A percentile compares a stretch with the other conserved stretches of the same genome.
Conservation (phyloP, 2,797 vertebrate genomes). For the Phrynocephalus forsythii region DNA sequence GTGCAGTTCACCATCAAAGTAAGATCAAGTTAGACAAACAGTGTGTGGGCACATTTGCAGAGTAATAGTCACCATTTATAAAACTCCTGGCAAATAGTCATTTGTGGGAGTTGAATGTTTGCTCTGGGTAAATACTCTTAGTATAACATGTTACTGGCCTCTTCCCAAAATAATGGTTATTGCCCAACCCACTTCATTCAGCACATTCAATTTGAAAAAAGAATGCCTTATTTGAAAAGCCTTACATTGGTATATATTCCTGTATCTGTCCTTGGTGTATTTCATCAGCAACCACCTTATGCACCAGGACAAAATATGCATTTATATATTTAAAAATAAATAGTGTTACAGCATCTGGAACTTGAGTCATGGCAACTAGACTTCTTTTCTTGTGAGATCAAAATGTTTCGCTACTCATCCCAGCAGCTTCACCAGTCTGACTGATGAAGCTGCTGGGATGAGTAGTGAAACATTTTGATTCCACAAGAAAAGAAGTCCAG, state of each 20-base stretch:
- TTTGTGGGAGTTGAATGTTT: conserved; percentile 52
- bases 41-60: conserved; percentile 63
- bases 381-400: too few species aligned
- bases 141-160: conserved; percentile 37
- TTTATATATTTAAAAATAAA: accelerated
- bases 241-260: conserved; percentile 19
- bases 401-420: too few species aligned
- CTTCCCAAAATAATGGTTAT: conserved; percentile 12
- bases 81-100: conserved; percentile 45
- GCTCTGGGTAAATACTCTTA: conserved; percentile 57
- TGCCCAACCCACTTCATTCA: conserved; percentile 33
- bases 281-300: conserved; percentile 6
- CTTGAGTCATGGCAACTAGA: too few species aligned
- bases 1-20: conserved; percentile 60
- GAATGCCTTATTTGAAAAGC: conserved; percentile 23
- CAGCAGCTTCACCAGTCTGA: too few species aligned
- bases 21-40: conserved; percentile 61
- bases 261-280: not conserved
- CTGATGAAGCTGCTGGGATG: too few species aligned
- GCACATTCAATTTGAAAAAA: conserved; percentile 43
- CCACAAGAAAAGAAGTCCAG: too few species aligned
- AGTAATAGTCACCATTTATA: conserved; percentile 59
- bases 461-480: too few species aligned
- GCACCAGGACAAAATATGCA: conserved; percentile 10
- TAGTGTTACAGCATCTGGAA: too few species aligned